Conservation (phyloP, 2,113 vertebrate species). For the Spilogale gracilis region DNA sequence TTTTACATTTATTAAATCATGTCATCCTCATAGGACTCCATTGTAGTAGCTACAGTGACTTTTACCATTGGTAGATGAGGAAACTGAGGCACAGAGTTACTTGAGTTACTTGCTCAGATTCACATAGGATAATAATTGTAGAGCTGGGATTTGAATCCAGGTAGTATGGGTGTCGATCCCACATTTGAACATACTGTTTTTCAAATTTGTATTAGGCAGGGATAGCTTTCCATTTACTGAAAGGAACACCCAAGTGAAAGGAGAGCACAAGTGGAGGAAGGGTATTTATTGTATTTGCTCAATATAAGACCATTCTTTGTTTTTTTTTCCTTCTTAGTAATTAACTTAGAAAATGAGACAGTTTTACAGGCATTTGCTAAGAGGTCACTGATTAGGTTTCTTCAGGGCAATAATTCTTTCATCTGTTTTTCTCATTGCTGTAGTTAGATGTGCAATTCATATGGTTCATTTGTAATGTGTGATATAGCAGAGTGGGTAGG, state of each 20-base stretch:
- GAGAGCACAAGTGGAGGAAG: neutral
- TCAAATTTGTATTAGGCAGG: neutral
- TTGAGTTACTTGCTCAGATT: neutral
- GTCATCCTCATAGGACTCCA: neutral
- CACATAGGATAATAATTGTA: neutral
- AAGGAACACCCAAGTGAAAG: neutral
- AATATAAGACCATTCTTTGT: neutral
- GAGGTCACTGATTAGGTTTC: neutral
- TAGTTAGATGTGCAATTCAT: neutral
- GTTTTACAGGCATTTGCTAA: conserved; percentile 20
- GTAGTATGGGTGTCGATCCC: neutral
- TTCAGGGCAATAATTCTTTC: neutral
- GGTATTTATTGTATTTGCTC: neutral
- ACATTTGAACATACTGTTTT: neutral
- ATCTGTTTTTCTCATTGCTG: conserved; percentile 20
- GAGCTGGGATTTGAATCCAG: neutral
- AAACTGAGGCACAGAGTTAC: neutral
- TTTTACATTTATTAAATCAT: neutral
- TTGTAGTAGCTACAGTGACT: neutral
- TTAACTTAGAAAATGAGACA: conserved; percentile 42
- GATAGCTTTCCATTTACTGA: conserved; percentile 26
- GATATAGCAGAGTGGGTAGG: neutral
- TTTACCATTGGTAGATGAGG: neutral
- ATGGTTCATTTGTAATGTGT: neutral
- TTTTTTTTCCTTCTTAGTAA: neutral